Evolutionary conservation across 2,797 vertebrate species (phyloP), one percentile per base, ranked within the genome.

Genomic region (Sebastes flavidus): DNA sequence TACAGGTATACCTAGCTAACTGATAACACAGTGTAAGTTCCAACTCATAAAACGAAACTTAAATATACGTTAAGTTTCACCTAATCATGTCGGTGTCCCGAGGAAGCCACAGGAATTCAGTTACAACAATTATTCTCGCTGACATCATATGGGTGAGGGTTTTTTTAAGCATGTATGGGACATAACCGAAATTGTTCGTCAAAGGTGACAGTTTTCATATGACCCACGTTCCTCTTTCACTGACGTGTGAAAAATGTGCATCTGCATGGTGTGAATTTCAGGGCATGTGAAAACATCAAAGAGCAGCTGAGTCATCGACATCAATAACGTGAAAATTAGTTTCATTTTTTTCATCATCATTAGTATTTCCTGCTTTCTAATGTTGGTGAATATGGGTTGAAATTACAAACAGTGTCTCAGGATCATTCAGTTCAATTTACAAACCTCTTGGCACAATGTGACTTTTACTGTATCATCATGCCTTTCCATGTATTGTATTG

Each of bases 211-310:
- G 34, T 42, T 80, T 73, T 60, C 25, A 76, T 56, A 46, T 72
- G 52, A 88, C 9, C 36, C 5, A 4, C 4, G 24, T 91, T 92
- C 77, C 85, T 85, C 87, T 91, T 90, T 89, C 77, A 59, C 13
- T 6, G 25, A 55, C 2, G 55, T 12, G 36, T 61, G 72, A 87
- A 88, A 88, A 60, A 27, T 4, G 59, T 72, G 58, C 49, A 56
- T 60, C 73, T 77, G 59, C 16, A 56, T 24, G 4, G 59, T 65
- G 66, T 55, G 61, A 75, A 58, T 70, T 74, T 77, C 66, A 79
- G 68, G 52, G 11, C 46, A 75, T 66, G 36, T 59, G 58, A 84
- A 79, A 88, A 60, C 69, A 72, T 76, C 56, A 85, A 71, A 77
- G 24, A 59, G 54, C 2, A 22, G 69, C 62, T 69, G 77, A 84